Conservation (phyloP, 2,113 vertebrate species). For the Podarcis raffonei region DNA sequence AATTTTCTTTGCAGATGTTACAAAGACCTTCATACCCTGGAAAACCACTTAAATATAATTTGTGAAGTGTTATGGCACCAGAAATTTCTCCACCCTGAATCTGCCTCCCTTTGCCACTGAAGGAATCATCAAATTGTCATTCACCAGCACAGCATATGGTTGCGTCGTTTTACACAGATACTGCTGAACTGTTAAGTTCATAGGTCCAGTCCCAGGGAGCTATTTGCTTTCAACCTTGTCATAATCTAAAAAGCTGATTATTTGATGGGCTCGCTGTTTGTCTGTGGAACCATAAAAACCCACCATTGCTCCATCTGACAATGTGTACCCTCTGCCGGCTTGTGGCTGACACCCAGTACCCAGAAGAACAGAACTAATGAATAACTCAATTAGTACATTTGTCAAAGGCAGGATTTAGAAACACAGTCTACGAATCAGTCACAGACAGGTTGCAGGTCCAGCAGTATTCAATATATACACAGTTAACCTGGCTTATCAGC, state of each 20-base stretch:
- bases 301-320: slow-evolving; percentile 7
- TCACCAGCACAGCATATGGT: slow-evolving; percentile 10
- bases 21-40: neutral
- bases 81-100: fast-evolving
- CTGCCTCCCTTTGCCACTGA: neutral
- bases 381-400: neutral
- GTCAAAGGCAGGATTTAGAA: neutral
- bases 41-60: slow-evolving; percentile 9
- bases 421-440: neutral
- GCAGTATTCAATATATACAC: slow-evolving; percentile 22
- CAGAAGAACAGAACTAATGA: neutral
- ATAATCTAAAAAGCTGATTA: slow-evolving; percentile 25
- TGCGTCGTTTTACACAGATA: neutral
- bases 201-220: neutral
- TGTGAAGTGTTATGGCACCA: neutral
- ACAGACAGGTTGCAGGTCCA: neutral
- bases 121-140: neutral
- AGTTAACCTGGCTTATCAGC: slow-evolving; percentile 15
- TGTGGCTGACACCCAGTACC: neutral
- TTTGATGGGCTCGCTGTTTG: neutral
- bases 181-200: neutral
- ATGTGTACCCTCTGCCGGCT: neutral
- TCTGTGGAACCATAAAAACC: neutral
- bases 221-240: slow-evolving; percentile 32
- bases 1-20: slow-evolving; percentile 2